Base-by-base conservation (phyloP, 2,113 vertebrate species). In the Aldabrachelys gigantea region DNA sequence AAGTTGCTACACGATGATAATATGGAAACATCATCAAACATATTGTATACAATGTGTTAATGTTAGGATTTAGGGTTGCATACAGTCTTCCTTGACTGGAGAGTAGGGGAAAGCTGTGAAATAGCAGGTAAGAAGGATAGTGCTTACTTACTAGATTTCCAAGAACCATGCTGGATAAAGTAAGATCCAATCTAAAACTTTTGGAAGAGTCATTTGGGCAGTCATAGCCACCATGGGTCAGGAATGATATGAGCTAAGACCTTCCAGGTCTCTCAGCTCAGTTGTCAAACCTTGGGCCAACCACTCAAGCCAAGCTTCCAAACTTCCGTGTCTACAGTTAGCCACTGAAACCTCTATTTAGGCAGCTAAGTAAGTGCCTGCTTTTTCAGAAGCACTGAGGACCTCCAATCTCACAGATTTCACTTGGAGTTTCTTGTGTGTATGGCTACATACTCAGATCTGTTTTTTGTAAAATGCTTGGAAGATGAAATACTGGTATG, bases 321-420 rank as follows among this genome's bases (percentile, higher is more conserved):
- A 56, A 56, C 59, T 31, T 13, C 27, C 11, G 11, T 31, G 12
- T 22, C 31, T 29, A 14, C 56, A 76, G 1, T 21, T 81, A 62
- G 6, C 21, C 59, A 86, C 6, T 19, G 6, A 92, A 84, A 87
- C 13, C 0, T 79, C 16, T 57, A 24, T 56, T 88, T 47, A 75
- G 89, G 31, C 10, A 57, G 41, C 38, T 80, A 81, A 29, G 41
- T 12, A 27, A 65, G 81, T 1, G 41, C 6, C 8, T 92, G 79
- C 52, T 2, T 6, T 92, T 90, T 88, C 25, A 50, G 31, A 85
- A 31, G 4, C 1, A 5, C 35, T 14, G 3, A 54, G 35, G 5
- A 24, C 0, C 0, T 16, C 29, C 9, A 38, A 21, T 75, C 2
- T 31, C 4, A 76, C 8, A 13, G 5, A 87, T 12, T 85, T 89